A percentile compares a stretch with the other conserved stretches of the same genome.
phyloP scores from a whole-genome alignment of 2,888 invertebrate species.

The Stenotaenia linearis region DNA sequence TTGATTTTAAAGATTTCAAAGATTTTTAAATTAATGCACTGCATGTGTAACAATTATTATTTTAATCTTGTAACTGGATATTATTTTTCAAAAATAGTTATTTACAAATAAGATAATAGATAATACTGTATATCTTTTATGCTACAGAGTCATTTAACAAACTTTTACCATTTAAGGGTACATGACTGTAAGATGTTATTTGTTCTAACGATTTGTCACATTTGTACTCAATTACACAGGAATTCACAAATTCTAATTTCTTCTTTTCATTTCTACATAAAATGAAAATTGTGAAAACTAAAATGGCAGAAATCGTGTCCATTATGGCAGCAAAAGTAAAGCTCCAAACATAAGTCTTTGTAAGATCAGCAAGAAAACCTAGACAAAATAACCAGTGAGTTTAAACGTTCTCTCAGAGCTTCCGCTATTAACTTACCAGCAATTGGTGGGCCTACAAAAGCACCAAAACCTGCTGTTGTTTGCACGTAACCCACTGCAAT shows the following conservation, averaged over 20 bases:
- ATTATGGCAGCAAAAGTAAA: background rate
- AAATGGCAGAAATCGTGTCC: background rate
- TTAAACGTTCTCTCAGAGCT: background rate
- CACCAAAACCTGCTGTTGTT: slow-evolving; percentile 2
- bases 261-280: background rate
- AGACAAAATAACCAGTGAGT: background rate
- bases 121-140: too few relatives aligned
- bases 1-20: background rate
- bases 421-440: background rate
- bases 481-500: background rate
- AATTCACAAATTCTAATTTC: background rate
- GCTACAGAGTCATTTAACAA: background rate
- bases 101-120: too few relatives aligned
- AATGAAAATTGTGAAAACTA: background rate
- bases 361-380: background rate
- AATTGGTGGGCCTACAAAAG: background rate
- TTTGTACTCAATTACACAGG: background rate
- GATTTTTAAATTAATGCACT: background rate
- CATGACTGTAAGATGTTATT: background rate
- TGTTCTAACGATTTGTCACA: background rate
- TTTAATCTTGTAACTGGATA: too few relatives aligned
- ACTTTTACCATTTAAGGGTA: background rate
- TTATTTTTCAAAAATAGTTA: background rate
- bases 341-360: background rate
- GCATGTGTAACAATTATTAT: background rate